Evolutionary conservation across 2,888 invertebrate genomes (phyloP), one percentile per base, ranked within the genome.

Genomic region (Lochmaea capreae): DNA sequence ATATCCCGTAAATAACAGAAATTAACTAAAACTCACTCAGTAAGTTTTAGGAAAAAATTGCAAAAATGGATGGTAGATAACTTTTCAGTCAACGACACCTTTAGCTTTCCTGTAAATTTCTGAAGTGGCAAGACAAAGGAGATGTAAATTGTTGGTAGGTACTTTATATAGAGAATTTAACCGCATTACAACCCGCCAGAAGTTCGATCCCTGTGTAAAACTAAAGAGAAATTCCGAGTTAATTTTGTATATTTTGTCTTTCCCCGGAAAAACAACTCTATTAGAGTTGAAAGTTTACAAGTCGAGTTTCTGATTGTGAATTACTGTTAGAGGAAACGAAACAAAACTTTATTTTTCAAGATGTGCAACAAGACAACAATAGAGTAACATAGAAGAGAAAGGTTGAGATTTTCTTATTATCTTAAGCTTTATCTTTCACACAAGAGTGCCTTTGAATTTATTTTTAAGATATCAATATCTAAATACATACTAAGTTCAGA

Each of bases 81-180:
- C 8, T 39, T 39, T 39, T 39, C 33, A 8, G 54, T 16, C 16
- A 52, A 52, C 52, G 8, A 81, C 79, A 71, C 71, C 71, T 79
- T 80, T 79, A 76, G 74, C 77, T 75, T 72, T 71, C 65, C 67
- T 49, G 77, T 79, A 80, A 79, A 79, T 80, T 81, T 79, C 79
- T 75, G 74, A 72, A 79, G 78, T 77, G 72, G 76, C 71, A 77
- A 77, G 74, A 80, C 80, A 81, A 81, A 79, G 79, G 77, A 76
- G 75, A 79, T 76, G 79, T 77, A 79, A 81, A 80, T 81, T 80
- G 76, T 61, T 72, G 74, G 75, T 73, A 52, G 58, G 76, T 78
- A 76, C 74, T 76, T 75, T 76, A 74, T 75, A 74, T 46, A 46
- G 71, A 49, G 71, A 75, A 72, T 76, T 75, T 88, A 89, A 78